Base-by-base conservation (phyloP, 2,888 invertebrate species). In the Antheraea yamamai region DNA sequence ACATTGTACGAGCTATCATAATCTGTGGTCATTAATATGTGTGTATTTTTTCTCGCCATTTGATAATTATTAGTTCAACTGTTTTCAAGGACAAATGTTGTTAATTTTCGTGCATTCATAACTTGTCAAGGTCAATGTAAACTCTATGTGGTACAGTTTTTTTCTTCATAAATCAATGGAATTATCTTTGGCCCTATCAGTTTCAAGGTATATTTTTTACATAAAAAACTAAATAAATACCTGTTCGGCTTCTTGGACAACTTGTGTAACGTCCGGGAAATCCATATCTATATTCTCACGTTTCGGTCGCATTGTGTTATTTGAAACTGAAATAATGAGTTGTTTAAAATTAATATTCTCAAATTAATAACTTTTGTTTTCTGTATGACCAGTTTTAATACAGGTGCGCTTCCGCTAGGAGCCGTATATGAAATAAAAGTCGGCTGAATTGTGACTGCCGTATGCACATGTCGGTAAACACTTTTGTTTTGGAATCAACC, bases 191-290 rank as follows among this genome's bases (percentile, higher is more conserved):
- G 4, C 2, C 18, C n/a, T 58, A 10, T n/a, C 0, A 58, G 23
- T 23, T n/a, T 58, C 4, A 58, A 58, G 6, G 20, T n/a, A n/a
- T n/a, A 7, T 35, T 2, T 7, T 73, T 55, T 10, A 52, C 12
- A 47, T 0, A 47, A 47, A 47, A 39, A 39, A 39, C n/a, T 72
- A 61, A 52, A 64, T 16, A 73, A 73, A 73, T 79, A 93, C 94
- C 88, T 91, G 83, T 86, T 92, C 85, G 7, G 91, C 82, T 79
- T 94, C 92, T 73, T 87, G 78, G 55, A 92, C 81, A 55, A 88
- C 91, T 61, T 84, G 82, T 10, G 82, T 80, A 51, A 88, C 81
- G 75, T 91, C 90, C 14, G 89, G 86, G 58, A 90, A 82, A 52
- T 88, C 87, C 90, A 89, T 87, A 74, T 77, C 78, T 47, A 79